Conservation (phyloP, 2,888 invertebrate species). For the Dione juno region DNA sequence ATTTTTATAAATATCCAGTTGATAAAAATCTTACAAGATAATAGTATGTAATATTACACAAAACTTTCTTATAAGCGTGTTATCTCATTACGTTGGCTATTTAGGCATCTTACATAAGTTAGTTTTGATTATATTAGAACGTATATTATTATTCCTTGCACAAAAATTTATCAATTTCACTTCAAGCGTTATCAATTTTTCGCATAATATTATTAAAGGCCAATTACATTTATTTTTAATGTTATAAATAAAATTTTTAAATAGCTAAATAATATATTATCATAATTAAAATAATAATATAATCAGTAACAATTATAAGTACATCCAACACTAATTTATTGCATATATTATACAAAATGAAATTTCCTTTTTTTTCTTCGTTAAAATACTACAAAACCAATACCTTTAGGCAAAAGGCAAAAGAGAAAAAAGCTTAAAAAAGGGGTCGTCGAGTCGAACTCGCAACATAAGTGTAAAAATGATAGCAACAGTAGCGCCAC, state of each 20-base stretch:
- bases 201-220: background rate
- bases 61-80: background rate
- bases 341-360: background rate
- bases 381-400: conserved; percentile 1
- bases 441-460: background rate
- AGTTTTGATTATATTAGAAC: too few species aligned
- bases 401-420: background rate
- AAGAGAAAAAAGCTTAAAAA: conserved; percentile 12
- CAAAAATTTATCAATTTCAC: too few species aligned
- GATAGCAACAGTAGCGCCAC: conserved; percentile 59
- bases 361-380: background rate
- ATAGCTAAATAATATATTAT: background rate
- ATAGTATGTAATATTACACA: background rate
- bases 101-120: background rate
- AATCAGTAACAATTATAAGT: background rate
- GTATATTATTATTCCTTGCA: too few species aligned
- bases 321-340: background rate
- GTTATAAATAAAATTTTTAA: background rate
- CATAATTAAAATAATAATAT: background rate
- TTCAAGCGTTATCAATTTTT: background rate
- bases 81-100: conserved; percentile 1
- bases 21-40: conserved; percentile 12
- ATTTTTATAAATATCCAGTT: background rate
- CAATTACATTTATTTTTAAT: background rate
- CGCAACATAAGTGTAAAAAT: conserved; percentile 42